phyloP scores from a whole-genome alignment of 1,140 invertebrate species.

The Colletes gigas region DNA sequence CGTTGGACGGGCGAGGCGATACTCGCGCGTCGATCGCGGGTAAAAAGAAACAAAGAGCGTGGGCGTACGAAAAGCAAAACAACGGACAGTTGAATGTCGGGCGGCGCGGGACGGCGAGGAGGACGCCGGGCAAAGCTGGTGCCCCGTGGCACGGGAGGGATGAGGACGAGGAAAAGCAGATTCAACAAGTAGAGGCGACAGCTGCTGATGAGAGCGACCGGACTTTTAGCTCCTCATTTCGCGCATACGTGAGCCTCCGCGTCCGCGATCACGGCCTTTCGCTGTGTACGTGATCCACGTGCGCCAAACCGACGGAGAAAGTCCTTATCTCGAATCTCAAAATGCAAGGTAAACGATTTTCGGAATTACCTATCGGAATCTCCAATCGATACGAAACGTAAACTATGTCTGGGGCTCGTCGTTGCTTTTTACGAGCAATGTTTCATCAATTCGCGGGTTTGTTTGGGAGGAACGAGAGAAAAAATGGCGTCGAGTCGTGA shows the following conservation, averaged over 20 bases:
- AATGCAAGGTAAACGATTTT: too few relatives aligned
- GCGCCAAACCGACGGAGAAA: too few relatives aligned
- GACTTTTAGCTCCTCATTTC: constrained; percentile 54
- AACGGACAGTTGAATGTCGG: constrained; percentile 48
- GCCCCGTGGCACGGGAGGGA: neutral
- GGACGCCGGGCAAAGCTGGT: constrained; percentile 5
- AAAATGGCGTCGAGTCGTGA: too few relatives aligned
- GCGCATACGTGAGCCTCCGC: neutral
- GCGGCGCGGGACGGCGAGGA: neutral
- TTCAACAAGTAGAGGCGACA: constrained; percentile 66
- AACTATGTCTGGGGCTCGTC: too few relatives aligned
- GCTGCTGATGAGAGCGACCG: constrained; percentile 56
- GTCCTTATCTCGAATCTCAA: too few relatives aligned
- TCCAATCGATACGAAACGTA: too few relatives aligned
- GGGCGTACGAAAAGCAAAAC: constrained; percentile 51
- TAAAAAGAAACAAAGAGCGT: constrained; percentile 20
- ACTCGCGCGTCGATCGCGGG: constrained; percentile 16
- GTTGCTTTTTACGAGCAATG: too few relatives aligned
- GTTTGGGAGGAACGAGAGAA: too few relatives aligned
- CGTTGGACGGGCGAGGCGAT: constrained; percentile 22
- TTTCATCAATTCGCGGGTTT: too few relatives aligned
- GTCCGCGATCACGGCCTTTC: neutral
- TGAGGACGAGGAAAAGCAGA: constrained; percentile 49
- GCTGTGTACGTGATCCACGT: constrained; percentile 10
- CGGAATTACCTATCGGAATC: too few relatives aligned